Evolutionary conservation across 2,888 invertebrate species (phyloP), one percentile per base, ranked within the genome.

Genomic region (Fragum fragum): DNA sequence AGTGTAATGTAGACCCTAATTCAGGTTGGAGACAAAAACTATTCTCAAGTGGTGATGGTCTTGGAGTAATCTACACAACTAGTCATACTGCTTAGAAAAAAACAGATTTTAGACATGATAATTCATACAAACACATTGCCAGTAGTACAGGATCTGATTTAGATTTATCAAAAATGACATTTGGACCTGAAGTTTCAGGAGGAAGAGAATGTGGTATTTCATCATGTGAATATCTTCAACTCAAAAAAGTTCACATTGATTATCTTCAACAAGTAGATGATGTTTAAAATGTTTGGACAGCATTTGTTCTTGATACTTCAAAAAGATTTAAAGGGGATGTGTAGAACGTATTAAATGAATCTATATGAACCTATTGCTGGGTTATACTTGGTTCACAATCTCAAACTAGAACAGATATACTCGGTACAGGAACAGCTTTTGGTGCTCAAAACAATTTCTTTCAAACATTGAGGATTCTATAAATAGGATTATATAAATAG

Each of bases 391-490:
- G 72, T 52, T 16, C 66, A 32, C 71, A 76, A 61, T 71, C 63
- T 21, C 76, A 76, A 53, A 76, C 71, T 36, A 76, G 53, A 72
- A 63, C 76, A 28, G 32, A 53, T 52, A 76, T 76, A 32, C 39
- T 63, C n/a, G 76, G 76, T n/a, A 70, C 61, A 39, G 59, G 76
- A 52, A 61, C 63, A 28, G 63, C 63, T 52, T 75, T 57, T 69
- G 75, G 69, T 32, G 57, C 57, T 29, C 74, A 74, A 81, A 81
- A 72, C 77, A 74, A 29, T 81, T 81, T 32, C 63, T 73, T 29
- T 68, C 79, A 28, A 36, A 74, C 29, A 26, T 78, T 36, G 78
- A 73, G 52, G 73, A 78, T 69, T 73, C 73, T 59, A 59, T 73
- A 21, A 72, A n/a, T n/a, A n/a, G n/a, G n/a, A n/a, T n/a, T n/a